A percentile compares a stretch with the other conserved stretches of the same genome.
phyloP scores from a whole-genome alignment of 2,113 vertebrate genomes.

The Butorides virescens region DNA sequence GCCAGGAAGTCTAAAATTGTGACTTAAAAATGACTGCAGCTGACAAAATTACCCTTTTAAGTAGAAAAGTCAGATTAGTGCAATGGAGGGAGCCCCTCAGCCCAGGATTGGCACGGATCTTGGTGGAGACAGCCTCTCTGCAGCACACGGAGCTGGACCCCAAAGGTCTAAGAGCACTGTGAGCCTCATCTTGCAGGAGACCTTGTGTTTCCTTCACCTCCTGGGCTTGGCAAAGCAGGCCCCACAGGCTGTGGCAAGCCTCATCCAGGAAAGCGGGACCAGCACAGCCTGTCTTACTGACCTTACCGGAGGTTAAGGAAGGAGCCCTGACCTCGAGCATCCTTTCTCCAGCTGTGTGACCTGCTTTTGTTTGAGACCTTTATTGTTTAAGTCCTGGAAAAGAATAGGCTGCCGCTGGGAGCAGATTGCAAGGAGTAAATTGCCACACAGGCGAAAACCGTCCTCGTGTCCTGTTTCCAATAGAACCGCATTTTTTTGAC shows the following conservation, averaged over 20 bases:
- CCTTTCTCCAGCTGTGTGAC: slow-evolving; percentile 26
- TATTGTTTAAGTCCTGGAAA: slow-evolving; percentile 32
- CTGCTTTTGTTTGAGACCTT: background rate
- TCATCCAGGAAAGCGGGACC: background rate
- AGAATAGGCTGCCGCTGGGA: background rate
- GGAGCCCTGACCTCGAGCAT: background rate
- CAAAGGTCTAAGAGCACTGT: background rate
- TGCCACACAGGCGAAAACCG: slow-evolving; percentile 17
- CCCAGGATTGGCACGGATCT: background rate
- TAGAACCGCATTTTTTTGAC: background rate
- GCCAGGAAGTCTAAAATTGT: background rate
- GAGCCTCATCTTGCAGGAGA: background rate
- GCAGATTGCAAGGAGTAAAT: background rate
- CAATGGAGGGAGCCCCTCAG: background rate
- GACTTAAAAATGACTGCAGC: background rate
- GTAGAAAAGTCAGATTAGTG: background rate
- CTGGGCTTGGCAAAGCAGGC: background rate
- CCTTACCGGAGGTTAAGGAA: background rate
- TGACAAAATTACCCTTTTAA: background rate
- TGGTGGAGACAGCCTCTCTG: background rate
- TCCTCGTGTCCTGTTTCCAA: slow-evolving; percentile 42
- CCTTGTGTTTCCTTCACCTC: background rate
- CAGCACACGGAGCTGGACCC: background rate
- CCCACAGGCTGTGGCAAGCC: background rate
- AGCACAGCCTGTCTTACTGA: background rate